Base-by-base conservation (phyloP, 2,888 invertebrate genomes). In the Cristatella mucedo region DNA sequence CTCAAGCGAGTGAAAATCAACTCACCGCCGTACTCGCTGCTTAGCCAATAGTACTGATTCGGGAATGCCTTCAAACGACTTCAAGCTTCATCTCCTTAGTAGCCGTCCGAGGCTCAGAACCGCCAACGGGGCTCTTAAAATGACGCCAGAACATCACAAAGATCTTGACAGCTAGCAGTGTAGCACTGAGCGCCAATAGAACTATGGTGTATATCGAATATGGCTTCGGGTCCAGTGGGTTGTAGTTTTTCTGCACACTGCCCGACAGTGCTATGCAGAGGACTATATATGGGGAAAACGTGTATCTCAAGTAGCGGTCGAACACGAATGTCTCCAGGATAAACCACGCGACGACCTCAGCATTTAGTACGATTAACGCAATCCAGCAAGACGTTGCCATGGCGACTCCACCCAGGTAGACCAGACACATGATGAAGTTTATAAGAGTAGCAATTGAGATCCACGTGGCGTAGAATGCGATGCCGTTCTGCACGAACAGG, bases 401-500 rank as follows among this genome's bases (percentile, higher is more conserved):
- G 4, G 41, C 26, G 4, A 55, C 44, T 6, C 41, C 38, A 7
- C 41, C 40, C 20, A 40, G 29, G 38, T 53, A 53, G 6, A 49
- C 46, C 16, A 59, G 42, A 3, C 56, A 54, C 19, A 56, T 49
- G n/a, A 53, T 52, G 6, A 59, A 44, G 44, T 60, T 61, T 18
- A 59, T 47, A 11, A 58, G 47, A 2, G 57, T 49, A 2, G 59
- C 60, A 4, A 61, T 48, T 2, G 55, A 54, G 5, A 49, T 49
- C 59, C 59, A 60, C 1, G 55, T 50, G 4, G 55, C 56, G 39
- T 56, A 58, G 40, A 59, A 52, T n/a, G 51, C 54, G n/a, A 60
- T 41, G 2, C 57, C 59, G 41, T 61, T 61, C 21, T 57, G 56
- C 2, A 58, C 52, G 9, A 61, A 40, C 5, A 54, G 40, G 22